A percentile compares a stretch with the other conserved stretches of the same genome.
phyloP scores from a whole-genome alignment of 2,888 invertebrate species.

The Cryptus viduatorius region DNA sequence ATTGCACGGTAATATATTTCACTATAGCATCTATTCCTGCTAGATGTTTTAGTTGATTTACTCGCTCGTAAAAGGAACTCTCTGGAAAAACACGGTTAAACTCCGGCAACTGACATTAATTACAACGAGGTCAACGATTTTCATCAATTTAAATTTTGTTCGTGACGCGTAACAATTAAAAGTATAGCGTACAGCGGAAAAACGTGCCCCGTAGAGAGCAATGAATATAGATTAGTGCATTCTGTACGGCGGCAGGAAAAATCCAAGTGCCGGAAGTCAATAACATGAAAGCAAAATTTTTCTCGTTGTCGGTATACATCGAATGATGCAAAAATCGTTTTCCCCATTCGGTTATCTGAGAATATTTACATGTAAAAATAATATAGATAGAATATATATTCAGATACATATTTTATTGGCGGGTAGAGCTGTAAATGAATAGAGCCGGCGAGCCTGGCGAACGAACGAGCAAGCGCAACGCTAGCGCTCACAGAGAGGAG shows the following conservation, averaged over 20 bases:
- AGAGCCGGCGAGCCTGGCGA: slow-evolving; percentile 32
- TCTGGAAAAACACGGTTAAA: slow-evolving; percentile 25
- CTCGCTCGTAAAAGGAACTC: slow-evolving; percentile 30
- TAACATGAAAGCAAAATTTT: slow-evolving; percentile 25
- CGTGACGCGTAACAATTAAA: slow-evolving; percentile 28
- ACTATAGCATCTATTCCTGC: neutral
- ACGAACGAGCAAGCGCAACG: slow-evolving; percentile 46
- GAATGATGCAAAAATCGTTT: slow-evolving; percentile 25
- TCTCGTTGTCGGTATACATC: neutral
- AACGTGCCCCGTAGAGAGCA: slow-evolving; percentile 17
- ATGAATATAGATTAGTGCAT: slow-evolving; percentile 23
- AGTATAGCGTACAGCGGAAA: slow-evolving; percentile 5
- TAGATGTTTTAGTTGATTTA: slow-evolving; percentile 26
- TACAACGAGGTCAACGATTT: slow-evolving; percentile 34
- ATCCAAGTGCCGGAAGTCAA: slow-evolving; percentile 4
- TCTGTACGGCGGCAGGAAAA: neutral
- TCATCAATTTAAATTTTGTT: slow-evolving; percentile 38
- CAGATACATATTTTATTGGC: slow-evolving; percentile 31
- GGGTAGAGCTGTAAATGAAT: slow-evolving; percentile 59
- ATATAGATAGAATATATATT: neutral
- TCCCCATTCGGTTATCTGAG: slow-evolving; percentile 18
- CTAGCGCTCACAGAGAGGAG: slow-evolving; percentile 47
- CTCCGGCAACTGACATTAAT: slow-evolving; percentile 21
- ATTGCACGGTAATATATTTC: slow-evolving; percentile 29
- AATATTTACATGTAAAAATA: slow-evolving; percentile 42